Percentiles rank a stretch among this genome's conserved stretches.
phyloP scores from a whole-genome alignment of 1,140 invertebrate genomes.

The Aphelenchoides besseyi region DNA sequence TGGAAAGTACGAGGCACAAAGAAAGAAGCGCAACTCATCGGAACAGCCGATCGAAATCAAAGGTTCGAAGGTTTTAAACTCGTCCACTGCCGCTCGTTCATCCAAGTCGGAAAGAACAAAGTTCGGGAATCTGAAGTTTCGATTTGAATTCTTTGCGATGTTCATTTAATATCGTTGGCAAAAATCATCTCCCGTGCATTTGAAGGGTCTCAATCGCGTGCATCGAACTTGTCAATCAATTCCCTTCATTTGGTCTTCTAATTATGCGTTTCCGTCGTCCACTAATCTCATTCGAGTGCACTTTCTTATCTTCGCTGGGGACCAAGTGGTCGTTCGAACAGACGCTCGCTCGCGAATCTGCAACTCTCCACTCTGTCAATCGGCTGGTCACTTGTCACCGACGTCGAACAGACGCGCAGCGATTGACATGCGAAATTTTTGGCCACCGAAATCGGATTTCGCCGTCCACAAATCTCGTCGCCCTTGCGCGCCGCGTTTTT shows the following conservation, averaged over 20 bases:
- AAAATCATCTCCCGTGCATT: not conserved
- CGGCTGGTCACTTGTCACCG: too few species aligned
- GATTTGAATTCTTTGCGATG: not conserved
- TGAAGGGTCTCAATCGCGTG: not conserved
- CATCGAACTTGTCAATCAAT: not conserved
- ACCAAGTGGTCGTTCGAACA: not conserved
- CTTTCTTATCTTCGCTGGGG: not conserved
- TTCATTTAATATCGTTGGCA: not conserved
- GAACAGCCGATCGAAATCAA: constrained; percentile 37
- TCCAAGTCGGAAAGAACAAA: constrained; percentile 70
- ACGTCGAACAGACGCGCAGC: not conserved
- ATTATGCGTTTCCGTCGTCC: not conserved
- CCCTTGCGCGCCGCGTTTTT: too few species aligned
- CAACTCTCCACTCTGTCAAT: not conserved
- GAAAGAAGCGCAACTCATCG: constrained; percentile 38
- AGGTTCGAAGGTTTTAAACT: constrained; percentile 57
- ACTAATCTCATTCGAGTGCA: not conserved
- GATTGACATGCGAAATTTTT: not conserved
- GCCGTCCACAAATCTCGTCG: too few species aligned
- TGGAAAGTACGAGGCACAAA: constrained; percentile 63
- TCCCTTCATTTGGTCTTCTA: not conserved
- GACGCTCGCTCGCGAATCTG: not conserved
- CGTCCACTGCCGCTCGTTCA: constrained; percentile 83
- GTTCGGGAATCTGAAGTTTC: constrained; percentile 27
- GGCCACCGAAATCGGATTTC: not conserved